A percentile compares a stretch with the other conserved stretches of the same genome.
phyloP scores from a whole-genome alignment of 2,113 vertebrate genomes.

The Phylloscopus trochilus region DNA sequence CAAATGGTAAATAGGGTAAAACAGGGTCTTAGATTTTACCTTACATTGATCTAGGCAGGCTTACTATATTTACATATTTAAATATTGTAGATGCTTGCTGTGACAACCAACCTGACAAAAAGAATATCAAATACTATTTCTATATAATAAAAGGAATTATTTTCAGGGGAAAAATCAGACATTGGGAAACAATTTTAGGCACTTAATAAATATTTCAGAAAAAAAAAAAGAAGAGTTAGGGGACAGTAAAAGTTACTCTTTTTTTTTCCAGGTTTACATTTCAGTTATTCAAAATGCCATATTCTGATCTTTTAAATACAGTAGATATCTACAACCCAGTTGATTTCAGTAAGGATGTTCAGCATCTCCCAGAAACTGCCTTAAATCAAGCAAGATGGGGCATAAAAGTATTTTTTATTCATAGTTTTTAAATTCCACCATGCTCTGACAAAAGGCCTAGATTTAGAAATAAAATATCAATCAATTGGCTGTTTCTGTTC shows the following conservation, averaged over 20 bases:
- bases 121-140: neutral
- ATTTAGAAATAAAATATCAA: neutral
- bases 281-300: neutral
- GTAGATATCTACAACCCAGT: neutral
- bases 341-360: neutral
- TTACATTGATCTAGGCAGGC: neutral
- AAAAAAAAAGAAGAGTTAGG: neutral
- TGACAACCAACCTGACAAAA: neutral
- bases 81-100: neutral
- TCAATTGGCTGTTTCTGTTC: neutral
- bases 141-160: neutral
- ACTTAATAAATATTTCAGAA: neutral
- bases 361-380: neutral
- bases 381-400: neutral
- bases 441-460: neutral
- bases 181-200: neutral
- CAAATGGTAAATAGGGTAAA: neutral
- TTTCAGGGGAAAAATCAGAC: neutral
- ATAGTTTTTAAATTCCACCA: neutral
- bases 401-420: neutral
- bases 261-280: neutral
- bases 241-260: neutral
- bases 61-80: neutral
- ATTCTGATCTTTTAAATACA: neutral
- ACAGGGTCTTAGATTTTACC: neutral